A percentile compares a stretch with the other conserved stretches of the same genome.
Evolutionary conservation across 2,797 vertebrate species (phyloP).

Genomic region (Thaleichthys pacificus): DNA sequence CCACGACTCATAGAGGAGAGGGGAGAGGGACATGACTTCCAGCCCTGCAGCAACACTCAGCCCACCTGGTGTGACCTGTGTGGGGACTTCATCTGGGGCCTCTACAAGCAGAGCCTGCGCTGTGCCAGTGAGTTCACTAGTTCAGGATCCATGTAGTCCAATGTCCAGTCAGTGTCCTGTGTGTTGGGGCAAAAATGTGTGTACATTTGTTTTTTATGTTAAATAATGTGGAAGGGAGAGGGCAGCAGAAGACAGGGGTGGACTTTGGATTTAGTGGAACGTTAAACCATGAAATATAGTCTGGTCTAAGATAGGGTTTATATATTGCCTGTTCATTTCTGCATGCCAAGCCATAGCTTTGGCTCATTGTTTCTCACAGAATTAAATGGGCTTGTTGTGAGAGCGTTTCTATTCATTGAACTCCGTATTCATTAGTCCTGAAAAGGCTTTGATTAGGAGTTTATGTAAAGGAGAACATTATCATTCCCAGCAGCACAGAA

Average conservation of each 20-base stretch:
- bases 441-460: background rate
- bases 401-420: background rate
- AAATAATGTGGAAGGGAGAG: background rate
- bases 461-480: slow-evolving; percentile 4
- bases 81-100: slow-evolving; percentile 97
- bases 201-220: background rate
- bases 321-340: background rate
- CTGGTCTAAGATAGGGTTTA: background rate
- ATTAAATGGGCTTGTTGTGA: slow-evolving; percentile 14
- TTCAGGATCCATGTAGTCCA: slow-evolving; percentile 11
- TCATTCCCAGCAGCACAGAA: background rate
- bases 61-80: slow-evolving; percentile 97
- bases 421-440: background rate
- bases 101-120: slow-evolving; percentile 92
- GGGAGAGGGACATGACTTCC: slow-evolving; percentile 89
- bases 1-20: slow-evolving; percentile 66
- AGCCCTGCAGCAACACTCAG: slow-evolving; percentile 85
- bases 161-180: background rate
- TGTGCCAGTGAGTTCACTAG: slow-evolving; percentile 87
- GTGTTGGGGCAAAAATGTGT: slow-evolving; percentile 2
- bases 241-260: slow-evolving; percentile 1
- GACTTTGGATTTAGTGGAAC: background rate
- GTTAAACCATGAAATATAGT: background rate
- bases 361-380: background rate
- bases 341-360: background rate